Base-by-base conservation (phyloP, 2,113 vertebrate genomes). In the Passer montanus region DNA sequence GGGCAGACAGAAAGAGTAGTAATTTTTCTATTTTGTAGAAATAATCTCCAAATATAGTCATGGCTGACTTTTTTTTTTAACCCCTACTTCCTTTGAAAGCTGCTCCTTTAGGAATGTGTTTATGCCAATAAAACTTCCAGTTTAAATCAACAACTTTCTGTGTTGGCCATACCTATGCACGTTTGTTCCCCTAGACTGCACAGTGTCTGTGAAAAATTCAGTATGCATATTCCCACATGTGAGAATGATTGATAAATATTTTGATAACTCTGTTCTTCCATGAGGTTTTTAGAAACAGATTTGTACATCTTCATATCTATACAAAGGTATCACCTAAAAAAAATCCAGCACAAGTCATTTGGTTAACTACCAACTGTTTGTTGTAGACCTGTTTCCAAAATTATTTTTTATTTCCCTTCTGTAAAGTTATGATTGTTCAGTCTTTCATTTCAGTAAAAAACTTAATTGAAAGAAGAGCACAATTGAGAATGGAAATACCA, bases 161-260 rank as follows among this genome's bases (percentile, higher is more conserved):
- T 59, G 26, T 56, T 83, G 43, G 11, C 33, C 23, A 9, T 60
- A 83, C 10, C 13, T 22, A 10, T 56, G 22, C 20, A 64, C 35
- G 14, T 67, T 67, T 58, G 6, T 76, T 84, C 49, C 15, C 4
- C 35, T 83, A 21, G 8, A 55, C 28, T 72, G 73, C 11, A n/a
- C 50, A 31, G 4, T 47, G 7, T 68, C 31, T 67, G 2, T 70
- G 62, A 33, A 59, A 73, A 75, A 75, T 59, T 70, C 41, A 37
- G 8, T 53, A 17, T 66, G 31, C 17, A 5, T 60, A 22, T 75
- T 76, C 39, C 24, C 26, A n/a, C 22, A 8, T 0, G 0, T 70
- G 14, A 76, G 72, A 31, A 59, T 58, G 60, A 49, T 24, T 13
- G 20, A 13, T n/a, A n/a, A 31, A 31, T 31, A 33, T 83, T 90